Evolutionary conservation across 2,797 vertebrate genomes (phyloP), one percentile per base, ranked within the genome.

Genomic region (Zenarchopterus dispar): DNA sequence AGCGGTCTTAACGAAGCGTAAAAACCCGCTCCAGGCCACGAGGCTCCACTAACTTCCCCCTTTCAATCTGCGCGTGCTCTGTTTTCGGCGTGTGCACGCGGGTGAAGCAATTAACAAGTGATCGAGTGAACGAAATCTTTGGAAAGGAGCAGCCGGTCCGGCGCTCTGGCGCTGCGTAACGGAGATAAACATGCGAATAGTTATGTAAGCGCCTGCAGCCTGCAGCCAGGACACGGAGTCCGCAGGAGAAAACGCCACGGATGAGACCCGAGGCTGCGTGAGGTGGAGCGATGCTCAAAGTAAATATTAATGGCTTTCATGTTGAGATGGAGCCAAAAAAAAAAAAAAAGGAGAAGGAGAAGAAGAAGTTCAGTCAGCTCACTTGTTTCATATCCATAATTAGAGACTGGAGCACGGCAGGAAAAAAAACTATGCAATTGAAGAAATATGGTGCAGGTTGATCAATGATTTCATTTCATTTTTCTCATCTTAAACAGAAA

Each of bases 121-220:
- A 36, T 48, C 15, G 31, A 56, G 26, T 62, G 43, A 88, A 87
- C 84, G 82, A 89, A 91, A 87, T 84, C 18, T 76, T 51, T 10
- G 1, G 36, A 39, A 45, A 59, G 22, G 52, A 67, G 47, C 31
- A 28, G 73, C 28, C 13, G 15, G 33, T 26, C 66, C 28, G 0
- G 54, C 61, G 63, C 4, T 6, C 1, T 2, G 66, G 60, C 26
- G 56, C 61, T 22, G 73, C 70, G 73, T 64, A 62, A 67, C 60
- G 53, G 67, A 67, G 64, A 48, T 22, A 55, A 67, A 56, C 62
- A 46, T 65, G 24, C n/a, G 45, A 19, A n/a, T 49, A 47, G 68
- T 84, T 82, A 80, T 81, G 75, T 83, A 81, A 82, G 70, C 54
- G 50, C 17, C 59, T 5, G 8, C 33, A 47, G 68, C 50, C 17